A percentile compares a stretch with the other conserved stretches of the same genome.
Evolutionary conservation across 2,888 invertebrate species (phyloP).

Genomic region (Rotaria macrura): DNA sequence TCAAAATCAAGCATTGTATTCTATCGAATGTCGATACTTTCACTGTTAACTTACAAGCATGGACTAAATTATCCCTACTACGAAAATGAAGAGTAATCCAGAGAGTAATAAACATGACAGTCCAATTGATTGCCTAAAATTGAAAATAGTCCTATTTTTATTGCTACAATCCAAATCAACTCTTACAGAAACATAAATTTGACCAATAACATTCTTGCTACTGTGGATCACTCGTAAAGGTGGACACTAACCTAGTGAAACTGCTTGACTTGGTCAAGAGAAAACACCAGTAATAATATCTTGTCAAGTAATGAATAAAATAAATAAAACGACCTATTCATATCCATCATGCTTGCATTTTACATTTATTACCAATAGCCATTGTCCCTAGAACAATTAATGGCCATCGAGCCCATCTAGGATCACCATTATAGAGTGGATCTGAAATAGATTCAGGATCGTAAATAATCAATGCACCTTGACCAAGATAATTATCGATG

Average conservation of each 20-base stretch:
- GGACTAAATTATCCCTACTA: neutral
- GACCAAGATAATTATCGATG: neutral
- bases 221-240: neutral
- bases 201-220: neutral
- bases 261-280: neutral
- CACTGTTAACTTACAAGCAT: neutral
- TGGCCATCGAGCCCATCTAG: neutral
- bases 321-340: neutral
- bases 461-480: neutral
- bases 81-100: neutral
- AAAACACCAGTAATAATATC: neutral
- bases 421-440: neutral
- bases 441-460: neutral
- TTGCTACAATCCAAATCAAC: neutral
- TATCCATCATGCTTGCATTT: neutral
- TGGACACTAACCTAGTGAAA: neutral
- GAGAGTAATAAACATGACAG: neutral
- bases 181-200: neutral
- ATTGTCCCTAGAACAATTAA: neutral
- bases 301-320: neutral
- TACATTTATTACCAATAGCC: neutral
- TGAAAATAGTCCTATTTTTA: neutral
- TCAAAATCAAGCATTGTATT: neutral
- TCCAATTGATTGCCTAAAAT: conserved; percentile 1
- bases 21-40: too few species aligned